A percentile compares a stretch with the other conserved stretches of the same genome.
Evolutionary conservation across 2,113 vertebrate genomes (phyloP).

Genomic region (Oriolus oriolus): DNA sequence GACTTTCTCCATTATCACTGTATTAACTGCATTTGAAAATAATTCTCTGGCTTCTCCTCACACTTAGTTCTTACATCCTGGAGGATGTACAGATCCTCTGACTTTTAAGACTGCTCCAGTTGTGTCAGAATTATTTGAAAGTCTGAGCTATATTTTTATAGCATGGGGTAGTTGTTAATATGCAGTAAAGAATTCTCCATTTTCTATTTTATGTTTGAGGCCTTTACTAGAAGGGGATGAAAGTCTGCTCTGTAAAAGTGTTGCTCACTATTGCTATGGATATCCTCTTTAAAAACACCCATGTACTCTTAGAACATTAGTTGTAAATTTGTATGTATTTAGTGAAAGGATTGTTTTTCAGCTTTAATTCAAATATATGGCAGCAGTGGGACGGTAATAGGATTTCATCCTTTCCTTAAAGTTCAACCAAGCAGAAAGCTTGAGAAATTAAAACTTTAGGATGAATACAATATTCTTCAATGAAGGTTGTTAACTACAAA

Average conservation of each 20-base stretch:
- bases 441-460: neutral
- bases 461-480: neutral
- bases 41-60: neutral
- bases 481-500: neutral
- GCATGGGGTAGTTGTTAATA: neutral
- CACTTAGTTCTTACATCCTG: neutral
- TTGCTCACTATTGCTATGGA: neutral
- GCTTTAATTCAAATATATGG: neutral
- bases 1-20: neutral
- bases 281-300: neutral
- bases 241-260: neutral
- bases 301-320: neutral
- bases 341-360: neutral
- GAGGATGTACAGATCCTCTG: neutral
- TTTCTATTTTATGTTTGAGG: neutral
- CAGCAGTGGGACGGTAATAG: neutral
- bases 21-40: neutral
- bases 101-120: neutral
- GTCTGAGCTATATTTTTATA: neutral
- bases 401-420: neutral
- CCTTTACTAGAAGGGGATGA: neutral
- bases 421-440: neutral
- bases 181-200: neutral
- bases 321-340: neutral
- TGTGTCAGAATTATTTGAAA: neutral